Conservation (phyloP, 2,888 invertebrate species). For the Tenodera sinensis region DNA sequence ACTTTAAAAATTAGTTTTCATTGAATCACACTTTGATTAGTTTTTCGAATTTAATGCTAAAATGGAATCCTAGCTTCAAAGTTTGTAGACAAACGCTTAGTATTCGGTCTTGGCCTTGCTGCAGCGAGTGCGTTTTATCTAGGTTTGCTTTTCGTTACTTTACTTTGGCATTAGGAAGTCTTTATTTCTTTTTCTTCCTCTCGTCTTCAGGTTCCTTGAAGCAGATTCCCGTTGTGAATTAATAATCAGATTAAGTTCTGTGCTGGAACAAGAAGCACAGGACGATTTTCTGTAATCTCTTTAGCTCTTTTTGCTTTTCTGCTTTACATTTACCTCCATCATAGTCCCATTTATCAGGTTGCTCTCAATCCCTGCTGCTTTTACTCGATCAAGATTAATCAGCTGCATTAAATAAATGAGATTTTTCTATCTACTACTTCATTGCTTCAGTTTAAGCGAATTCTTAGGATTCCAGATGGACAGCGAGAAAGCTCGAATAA, state of each 20-base stretch:
- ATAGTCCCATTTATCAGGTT: background rate
- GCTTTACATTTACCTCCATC: background rate
- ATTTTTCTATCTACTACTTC: background rate
- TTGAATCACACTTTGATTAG: too few species aligned
- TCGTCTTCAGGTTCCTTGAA: background rate
- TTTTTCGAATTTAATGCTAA: too few species aligned
- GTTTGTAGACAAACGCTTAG: background rate
- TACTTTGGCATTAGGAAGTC: background rate
- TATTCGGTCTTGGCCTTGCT: background rate
- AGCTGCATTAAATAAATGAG: background rate
- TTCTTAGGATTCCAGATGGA: background rate
- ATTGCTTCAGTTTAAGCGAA: background rate
- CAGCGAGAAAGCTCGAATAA: background rate
- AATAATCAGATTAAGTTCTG: background rate
- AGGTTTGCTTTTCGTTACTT: background rate
- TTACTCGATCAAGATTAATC: background rate
- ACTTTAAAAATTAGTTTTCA: too few species aligned
- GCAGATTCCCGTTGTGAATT: background rate
- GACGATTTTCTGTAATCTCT: background rate
- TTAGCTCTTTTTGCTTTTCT: background rate
- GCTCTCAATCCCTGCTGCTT: background rate
- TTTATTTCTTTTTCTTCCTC: background rate
- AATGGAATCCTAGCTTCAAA: too few species aligned
- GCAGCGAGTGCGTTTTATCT: background rate
- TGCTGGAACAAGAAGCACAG: background rate